Conservation (phyloP, 2,113 vertebrate species). For the Zosterops lateralis region DNA sequence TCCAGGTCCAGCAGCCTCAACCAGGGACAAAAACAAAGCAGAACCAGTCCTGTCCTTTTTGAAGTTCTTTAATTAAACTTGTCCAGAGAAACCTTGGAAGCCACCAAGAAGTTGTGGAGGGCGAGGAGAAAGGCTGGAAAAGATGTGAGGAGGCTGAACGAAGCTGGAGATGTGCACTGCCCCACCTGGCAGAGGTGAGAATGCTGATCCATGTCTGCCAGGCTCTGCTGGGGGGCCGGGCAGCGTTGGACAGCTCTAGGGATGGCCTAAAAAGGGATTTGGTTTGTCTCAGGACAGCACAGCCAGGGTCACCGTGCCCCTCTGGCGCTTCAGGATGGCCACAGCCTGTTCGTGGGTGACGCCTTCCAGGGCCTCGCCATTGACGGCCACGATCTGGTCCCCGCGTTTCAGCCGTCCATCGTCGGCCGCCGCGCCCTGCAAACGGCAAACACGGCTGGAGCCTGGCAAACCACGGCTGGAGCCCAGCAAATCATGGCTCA, state of each 20-base stretch:
- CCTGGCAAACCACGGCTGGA: no score
- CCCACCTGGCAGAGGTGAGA: neutral
- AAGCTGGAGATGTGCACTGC: neutral
- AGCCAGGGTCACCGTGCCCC: conserved; percentile 80
- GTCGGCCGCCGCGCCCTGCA: conserved; percentile 88
- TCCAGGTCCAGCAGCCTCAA: neutral
- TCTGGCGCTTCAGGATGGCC: conserved; percentile 87
- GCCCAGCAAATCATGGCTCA: no score
- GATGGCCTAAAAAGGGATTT: neutral
- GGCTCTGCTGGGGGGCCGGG: neutral
- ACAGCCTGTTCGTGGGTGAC: conserved; percentile 91
- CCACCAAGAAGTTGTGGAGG: neutral
- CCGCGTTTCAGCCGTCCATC: conserved; percentile 88
- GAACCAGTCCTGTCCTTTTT: neutral
- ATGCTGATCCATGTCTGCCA: neutral
- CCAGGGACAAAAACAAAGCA: neutral
- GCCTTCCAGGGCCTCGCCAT: conserved; percentile 87
- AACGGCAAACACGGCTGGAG: neutral
- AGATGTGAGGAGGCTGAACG: neutral
- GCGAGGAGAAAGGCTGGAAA: neutral
- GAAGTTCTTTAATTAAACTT: conserved; percentile 5
- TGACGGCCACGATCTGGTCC: conserved; percentile 90
- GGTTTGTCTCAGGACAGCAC: conserved; percentile 79
- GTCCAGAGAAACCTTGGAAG: conserved; percentile 2
- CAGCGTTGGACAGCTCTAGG: neutral